Base-by-base conservation (phyloP, 2,113 vertebrate species). In the Microtus richardsoni region DNA sequence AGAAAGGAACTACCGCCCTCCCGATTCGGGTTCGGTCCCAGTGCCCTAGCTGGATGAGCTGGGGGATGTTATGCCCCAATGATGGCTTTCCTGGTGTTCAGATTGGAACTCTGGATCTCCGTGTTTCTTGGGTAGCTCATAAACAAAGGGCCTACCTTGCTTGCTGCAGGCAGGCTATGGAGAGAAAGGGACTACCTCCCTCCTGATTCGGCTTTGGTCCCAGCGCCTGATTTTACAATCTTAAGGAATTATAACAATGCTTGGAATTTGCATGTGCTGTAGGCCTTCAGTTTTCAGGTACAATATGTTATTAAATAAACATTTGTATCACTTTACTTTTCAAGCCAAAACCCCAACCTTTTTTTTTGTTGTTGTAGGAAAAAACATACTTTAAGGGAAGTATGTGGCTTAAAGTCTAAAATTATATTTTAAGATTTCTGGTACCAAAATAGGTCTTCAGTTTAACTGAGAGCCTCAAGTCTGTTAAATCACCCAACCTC, bases 341-440 rank as follows among this genome's bases (percentile, higher is more conserved):
- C 39, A 92, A 88, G 98, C 92, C 3, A 97, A 58, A 95, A 96
- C 24, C 80, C 95, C 95, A 95, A 92, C 89, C 16, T 89, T 44
- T 14, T 44, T 93, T 96, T 97, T 73, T 36, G 47, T 47, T 47
- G 47, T 39, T 8, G 7, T 3, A 95, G 93, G 95, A 75, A 96
- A 96, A 96, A 0, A 44, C 70, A 33, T 90, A 91, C 94, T 97
- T 97, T 88, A 90, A 97, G 97, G 96, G 96, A 97, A 95, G 97
- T 95, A 97, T 91, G 94, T 73, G 97, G 97, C 93, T 98, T 95
- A 97, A 95, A 97, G 95, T 97, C 95, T 96, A 98, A 98, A 77
- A 97, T 94, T 54, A 24, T 11, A 82, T 89, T 87, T 89, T 95
- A 96, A 96, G 90, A 91, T 97, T 82, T 96, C 97, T 97, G 92